Base-by-base conservation (phyloP, 2,888 invertebrate species). In the Ophraella communa region DNA sequence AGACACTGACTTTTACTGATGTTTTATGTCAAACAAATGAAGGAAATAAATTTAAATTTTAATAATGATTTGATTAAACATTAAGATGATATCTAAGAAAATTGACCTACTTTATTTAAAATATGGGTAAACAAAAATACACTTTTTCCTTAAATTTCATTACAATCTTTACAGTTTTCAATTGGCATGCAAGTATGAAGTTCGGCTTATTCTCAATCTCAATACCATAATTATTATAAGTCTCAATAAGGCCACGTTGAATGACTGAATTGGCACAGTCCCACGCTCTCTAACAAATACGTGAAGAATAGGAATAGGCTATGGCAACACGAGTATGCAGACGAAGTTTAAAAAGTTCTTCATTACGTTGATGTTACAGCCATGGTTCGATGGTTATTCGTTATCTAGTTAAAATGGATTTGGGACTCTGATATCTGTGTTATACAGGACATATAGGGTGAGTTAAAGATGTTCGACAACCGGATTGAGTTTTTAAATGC, bases 201-300 rank as follows among this genome's bases (percentile, higher is more conserved):
- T 44, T 44, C 18, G 44, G 17, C 18, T 44, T 11, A 44, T 44
- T 44, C 44, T 44, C 44, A 44, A 44, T 44, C 44, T 44, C 44
- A 44, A 44, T 44, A 44, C 45, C 20, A 45, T 45, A 21, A 45
- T 20, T 45, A 44, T 44, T n/a, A 33, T 33, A 33, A 44, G 20
- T 44, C 44, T 62, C 61, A 60, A 66, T 69, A 60, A 45, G 30
- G 56, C 27, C 24, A 62, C 44, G 51, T 59, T 45, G 47, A 59
- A 24, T 56, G 59, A 21, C 55, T 47, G 62, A 66, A 62, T 65
- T 18, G 54, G 65, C 57, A 47, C 57, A 68, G 66, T 71, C 71
- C 71, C 71, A 71, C 71, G 71, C 69, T 69, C 64, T 62, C 42
- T 62, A 61, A 30, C 53, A 53, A 54, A 68, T 66, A 66, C 66